Conservation (phyloP, 2,113 vertebrate genomes). For the Chrysemys picta region DNA sequence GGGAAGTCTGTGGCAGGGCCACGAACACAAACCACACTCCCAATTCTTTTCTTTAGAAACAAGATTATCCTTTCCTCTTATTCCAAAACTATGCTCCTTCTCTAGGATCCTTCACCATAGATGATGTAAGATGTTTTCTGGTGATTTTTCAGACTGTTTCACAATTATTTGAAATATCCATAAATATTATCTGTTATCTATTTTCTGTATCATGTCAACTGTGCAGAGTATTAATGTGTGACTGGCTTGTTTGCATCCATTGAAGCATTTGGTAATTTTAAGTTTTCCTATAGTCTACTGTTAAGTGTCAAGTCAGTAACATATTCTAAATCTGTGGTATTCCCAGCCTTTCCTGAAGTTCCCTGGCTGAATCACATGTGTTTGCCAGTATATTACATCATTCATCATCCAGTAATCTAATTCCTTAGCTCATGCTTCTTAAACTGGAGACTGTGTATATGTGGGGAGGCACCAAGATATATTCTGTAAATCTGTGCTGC, state of each 20-base stretch:
- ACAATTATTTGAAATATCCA: neutral
- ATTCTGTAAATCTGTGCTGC: neutral
- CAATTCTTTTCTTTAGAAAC: fast-evolving
- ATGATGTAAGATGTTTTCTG: neutral
- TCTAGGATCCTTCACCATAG: neutral
- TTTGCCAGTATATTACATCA: neutral
- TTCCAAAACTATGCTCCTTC: fast-evolving
- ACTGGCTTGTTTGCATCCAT: neutral
- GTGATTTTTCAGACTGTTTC: neutral
- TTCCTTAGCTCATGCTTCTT: neutral
- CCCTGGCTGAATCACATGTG: fast-evolving
- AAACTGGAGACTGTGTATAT: neutral
- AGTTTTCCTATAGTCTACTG: neutral
- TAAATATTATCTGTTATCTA: neutral
- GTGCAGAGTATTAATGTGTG: neutral
- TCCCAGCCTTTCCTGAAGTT: neutral
- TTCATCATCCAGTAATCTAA: neutral
- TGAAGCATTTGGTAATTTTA: neutral
- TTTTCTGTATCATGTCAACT: neutral
- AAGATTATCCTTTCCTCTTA: neutral
- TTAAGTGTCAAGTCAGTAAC: neutral
- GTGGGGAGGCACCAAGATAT: neutral
- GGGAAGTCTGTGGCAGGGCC: neutral
- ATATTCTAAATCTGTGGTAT: neutral
- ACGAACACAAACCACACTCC: neutral